phyloP scores from a whole-genome alignment of 2,113 vertebrate genomes.

The Melanostigma gelatinosum region DNA sequence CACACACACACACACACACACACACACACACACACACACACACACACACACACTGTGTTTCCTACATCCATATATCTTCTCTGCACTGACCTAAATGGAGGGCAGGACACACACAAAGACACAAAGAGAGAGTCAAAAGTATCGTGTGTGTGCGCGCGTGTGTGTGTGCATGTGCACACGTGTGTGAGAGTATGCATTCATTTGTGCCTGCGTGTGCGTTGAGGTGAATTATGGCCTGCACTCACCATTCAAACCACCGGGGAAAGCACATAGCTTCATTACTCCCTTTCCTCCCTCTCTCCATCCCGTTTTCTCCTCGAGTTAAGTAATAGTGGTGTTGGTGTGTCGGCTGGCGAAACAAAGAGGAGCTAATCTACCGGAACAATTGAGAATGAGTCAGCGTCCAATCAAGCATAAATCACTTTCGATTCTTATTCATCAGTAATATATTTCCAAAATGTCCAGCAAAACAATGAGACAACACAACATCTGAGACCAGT shows the following conservation, averaged over 20 bases:
- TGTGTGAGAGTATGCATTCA: conserved; percentile 9
- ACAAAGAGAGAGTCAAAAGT: conserved; percentile 58
- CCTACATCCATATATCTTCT: conserved; percentile 70
- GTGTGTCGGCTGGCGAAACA: conserved; percentile 53
- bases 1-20: conserved; percentile 17
- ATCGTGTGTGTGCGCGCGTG: conserved; percentile 17
- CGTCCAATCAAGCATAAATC: conserved; percentile 1
- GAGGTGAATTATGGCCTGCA: conserved; percentile 71
- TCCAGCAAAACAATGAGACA: neutral
- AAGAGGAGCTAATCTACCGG: conserved; percentile 56
- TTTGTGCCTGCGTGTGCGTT: conserved; percentile 3
- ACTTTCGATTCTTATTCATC: neutral
- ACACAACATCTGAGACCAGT: neutral
- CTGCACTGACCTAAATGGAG: conserved; percentile 47
- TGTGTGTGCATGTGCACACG: conserved; percentile 23
- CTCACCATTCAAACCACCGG: conserved; percentile 72
- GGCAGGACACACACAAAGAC: conserved; percentile 53
- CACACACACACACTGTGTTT: conserved; percentile 33
- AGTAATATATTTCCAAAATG: neutral
- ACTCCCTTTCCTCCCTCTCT: conserved; percentile 47
- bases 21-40: conserved; percentile 10
- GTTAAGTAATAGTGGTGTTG: conserved; percentile 53
- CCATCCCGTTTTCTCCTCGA: conserved; percentile 13
- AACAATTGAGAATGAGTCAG: conserved; percentile 46
- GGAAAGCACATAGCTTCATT: conserved; percentile 69